These are phyloP conservation scores for Mobula hypostoma DNA, from an alignment of 2,113 vertebrate genomes.

Conservation along the genomic window DNA sequence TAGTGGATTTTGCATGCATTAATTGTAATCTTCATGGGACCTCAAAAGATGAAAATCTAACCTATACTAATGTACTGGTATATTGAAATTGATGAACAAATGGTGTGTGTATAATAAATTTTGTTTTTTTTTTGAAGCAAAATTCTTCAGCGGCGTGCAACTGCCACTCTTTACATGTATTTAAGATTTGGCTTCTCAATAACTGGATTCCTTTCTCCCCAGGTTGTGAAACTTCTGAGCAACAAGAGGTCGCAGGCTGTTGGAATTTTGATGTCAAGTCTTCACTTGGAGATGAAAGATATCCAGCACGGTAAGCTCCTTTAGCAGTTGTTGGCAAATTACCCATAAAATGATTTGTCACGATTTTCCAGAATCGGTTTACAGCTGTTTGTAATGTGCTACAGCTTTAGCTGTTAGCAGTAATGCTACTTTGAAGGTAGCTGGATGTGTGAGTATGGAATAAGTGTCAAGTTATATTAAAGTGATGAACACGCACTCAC, in stretches of 20 bases:
- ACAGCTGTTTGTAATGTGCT: conserved; percentile 10
- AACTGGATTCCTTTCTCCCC: neutral
- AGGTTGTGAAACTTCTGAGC: conserved; percentile 91
- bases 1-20: neutral
- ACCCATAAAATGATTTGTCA: conserved; percentile 28
- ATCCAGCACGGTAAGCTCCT: conserved; percentile 83
- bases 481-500: conserved; percentile 1
- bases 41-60: neutral
- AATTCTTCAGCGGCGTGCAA: neutral
- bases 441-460: neutral
- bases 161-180: neutral
- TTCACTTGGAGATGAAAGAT: conserved; percentile 94
- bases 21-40: neutral
- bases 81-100: neutral
- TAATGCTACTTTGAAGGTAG: conserved; percentile 23
- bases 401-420: neutral
- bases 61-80: neutral
- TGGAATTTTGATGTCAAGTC: conserved; percentile 94
- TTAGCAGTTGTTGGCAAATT: conserved; percentile 14
- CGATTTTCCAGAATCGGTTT: conserved; percentile 10
- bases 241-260: conserved; percentile 97
- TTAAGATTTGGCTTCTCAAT: neutral
- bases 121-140: too few relatives aligned
- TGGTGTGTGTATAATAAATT: too few relatives aligned
- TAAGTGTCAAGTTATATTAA: conserved; percentile 19